Evolutionary conservation across 2,888 invertebrate genomes (phyloP), one percentile per base, ranked within the genome.

Genomic region (Eupeodes latifasciatus): DNA sequence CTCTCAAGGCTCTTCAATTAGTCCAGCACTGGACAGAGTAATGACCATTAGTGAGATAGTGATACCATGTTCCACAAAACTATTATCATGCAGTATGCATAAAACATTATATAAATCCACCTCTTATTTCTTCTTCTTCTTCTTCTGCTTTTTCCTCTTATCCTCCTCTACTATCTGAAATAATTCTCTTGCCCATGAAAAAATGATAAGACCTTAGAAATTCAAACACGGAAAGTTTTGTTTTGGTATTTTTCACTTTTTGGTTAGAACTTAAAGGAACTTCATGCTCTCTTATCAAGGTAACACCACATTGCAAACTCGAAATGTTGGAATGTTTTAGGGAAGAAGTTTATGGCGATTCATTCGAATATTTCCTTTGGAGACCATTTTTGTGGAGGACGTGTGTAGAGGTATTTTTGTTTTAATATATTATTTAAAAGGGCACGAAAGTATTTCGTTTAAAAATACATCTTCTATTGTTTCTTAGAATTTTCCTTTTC

Each of bases 181-280:
- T 12, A 19, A 59, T 72, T 82, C 27, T 53, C 69, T 19, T 71
- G 75, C 57, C 55, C 72, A 59, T 80, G 80, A 57, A 49, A 64
- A 57, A 36, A 59, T 53, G 84, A 80, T 76, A 80, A 85, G 69
- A 76, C 64, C 27, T 36, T 62, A 76, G 40, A 51, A 79, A 75
- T 75, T 75, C 61, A 84, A 40, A 64, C 66, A 67, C 59, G 53
- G 61, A 72, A 74, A 74, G 66, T 78, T 78, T 66, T 11, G 49
- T 61, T 27, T 27, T 27, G 49, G 40, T 59, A n/a, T 57, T 74
- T 53, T 40, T 14, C 7, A 1, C 16, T 53, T 47, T 72, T 51
- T 67, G 16, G 40, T 27, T 53, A 61, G 27, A 27, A 27, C 27
- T 27, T 1, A 27, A 2, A 27, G 61, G 62, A 69, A 67, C 59